Evolutionary conservation across 2,113 vertebrate genomes (phyloP).

Genomic region (Ellobius talpinus): DNA sequence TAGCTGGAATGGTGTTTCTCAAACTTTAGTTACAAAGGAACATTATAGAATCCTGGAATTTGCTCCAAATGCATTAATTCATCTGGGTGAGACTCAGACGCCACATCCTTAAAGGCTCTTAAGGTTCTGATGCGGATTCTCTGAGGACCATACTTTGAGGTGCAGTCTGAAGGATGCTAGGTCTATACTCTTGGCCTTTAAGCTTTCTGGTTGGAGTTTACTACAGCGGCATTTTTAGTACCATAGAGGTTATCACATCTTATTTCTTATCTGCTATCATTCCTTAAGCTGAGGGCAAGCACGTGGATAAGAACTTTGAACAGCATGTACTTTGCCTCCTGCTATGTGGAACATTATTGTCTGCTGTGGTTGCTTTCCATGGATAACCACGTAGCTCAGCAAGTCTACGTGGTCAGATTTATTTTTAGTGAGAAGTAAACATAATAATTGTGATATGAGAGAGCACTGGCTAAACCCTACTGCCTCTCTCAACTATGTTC

Average conservation of each 20-base stretch:
- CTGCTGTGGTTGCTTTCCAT: not conserved
- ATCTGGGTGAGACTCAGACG: not conserved
- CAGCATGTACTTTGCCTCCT: not conserved
- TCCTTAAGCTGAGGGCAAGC: not conserved
- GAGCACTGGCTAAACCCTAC: not conserved
- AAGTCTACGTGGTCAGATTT: not conserved
- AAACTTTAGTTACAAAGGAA: slow-evolving; percentile 27
- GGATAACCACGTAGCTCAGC: not conserved
- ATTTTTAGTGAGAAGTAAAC: not conserved
- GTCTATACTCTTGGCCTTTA: not conserved
- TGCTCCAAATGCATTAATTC: not conserved
- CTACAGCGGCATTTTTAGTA: not conserved
- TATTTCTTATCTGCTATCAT: not conserved
- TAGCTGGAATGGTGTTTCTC: not conserved
- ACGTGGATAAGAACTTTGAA: not conserved
- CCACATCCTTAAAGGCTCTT: not conserved
- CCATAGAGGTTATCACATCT: not conserved
- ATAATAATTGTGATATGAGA: not conserved
- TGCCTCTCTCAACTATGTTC: not conserved
- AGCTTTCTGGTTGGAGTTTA: not conserved
- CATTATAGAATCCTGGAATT: not conserved
- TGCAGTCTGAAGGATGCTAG: not conserved
- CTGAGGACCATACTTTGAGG: not conserved
- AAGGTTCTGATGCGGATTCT: not conserved
- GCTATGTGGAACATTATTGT: not conserved